A percentile compares a stretch with the other conserved stretches of the same genome.
phyloP scores from a whole-genome alignment of 2,113 vertebrate genomes.

The Sapajus apella region DNA sequence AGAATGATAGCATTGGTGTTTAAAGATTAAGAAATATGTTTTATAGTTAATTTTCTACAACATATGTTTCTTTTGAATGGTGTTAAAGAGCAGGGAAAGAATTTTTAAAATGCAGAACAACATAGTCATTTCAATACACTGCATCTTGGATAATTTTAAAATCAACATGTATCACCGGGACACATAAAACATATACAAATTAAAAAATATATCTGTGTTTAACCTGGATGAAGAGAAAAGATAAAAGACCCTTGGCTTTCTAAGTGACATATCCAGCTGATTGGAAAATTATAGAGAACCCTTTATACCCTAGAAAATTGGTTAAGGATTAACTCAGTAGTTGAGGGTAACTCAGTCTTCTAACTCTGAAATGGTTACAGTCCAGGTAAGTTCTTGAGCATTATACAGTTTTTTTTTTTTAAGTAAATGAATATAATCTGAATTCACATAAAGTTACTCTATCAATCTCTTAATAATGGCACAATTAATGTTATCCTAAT shows the following conservation, averaged over 20 bases:
- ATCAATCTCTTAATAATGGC: background rate
- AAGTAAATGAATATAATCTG: background rate
- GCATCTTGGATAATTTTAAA: background rate
- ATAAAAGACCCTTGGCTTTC: background rate
- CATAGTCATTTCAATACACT: background rate
- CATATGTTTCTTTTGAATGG: background rate
- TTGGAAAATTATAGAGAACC: background rate
- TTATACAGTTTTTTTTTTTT: background rate
- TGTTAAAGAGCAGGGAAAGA: background rate
- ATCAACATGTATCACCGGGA: background rate
- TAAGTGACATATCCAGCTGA: background rate
- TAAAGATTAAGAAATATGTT: background rate
- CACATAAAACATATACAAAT: background rate
- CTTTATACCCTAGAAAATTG: background rate
- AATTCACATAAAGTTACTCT: background rate
- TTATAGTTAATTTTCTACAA: background rate
- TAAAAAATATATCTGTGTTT: background rate
- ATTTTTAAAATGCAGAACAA: background rate
- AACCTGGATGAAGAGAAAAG: background rate
- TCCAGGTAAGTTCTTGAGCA: background rate
- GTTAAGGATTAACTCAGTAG: background rate
- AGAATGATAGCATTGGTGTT: background rate
- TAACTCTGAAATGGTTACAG: background rate
- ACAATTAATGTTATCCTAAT: conserved; percentile 20
- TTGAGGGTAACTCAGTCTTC: background rate